Evolutionary conservation across 1,140 invertebrate genomes (phyloP).

Genomic region (Bradysia coprophila): DNA sequence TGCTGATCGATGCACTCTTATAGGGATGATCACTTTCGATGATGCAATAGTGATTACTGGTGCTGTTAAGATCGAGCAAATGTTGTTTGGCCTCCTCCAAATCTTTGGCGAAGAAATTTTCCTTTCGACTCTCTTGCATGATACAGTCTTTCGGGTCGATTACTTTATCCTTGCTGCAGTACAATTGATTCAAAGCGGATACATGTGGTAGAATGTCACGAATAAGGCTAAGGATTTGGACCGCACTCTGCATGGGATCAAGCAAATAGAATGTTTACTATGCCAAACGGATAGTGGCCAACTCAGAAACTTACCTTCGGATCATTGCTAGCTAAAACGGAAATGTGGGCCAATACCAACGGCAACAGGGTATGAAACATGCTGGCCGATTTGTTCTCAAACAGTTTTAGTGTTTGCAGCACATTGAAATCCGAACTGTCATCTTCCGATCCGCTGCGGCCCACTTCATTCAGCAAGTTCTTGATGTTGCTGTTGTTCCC

Average conservation of each 20-base stretch:
- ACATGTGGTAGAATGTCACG: conserved; percentile 83
- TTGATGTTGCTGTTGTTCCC: conserved; percentile 14
- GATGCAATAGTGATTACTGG: conserved; percentile 73
- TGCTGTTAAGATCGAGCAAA: conserved; percentile 25
- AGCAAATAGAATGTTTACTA: too few relatives aligned
- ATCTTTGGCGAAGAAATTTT: not conserved
- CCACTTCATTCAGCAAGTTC: conserved; percentile 2
- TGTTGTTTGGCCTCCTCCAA: not conserved
- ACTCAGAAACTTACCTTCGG: too few relatives aligned
- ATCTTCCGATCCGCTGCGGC: conserved; percentile 17
- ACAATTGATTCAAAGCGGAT: conserved; percentile 58
- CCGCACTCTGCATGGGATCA: conserved; percentile 47
- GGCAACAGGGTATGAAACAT: conserved; percentile 58
- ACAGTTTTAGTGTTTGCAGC: conserved; percentile 16
- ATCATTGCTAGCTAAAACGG: conserved; percentile 60
- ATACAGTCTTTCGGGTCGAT: conserved; percentile 5
- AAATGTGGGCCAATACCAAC: conserved; percentile 59
- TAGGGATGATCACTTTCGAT: conserved; percentile 96
- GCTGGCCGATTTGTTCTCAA: conserved; percentile 20
- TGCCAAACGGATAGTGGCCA: too few relatives aligned
- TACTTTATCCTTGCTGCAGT: conserved; percentile 23
- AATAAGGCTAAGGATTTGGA: conserved; percentile 76
- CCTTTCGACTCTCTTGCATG: not conserved
- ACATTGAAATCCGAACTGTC: conserved; percentile 6
- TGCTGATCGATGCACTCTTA: conserved; percentile 69